Conservation (phyloP, 1,140 invertebrate genomes). For the Mylabris phalerata region DNA sequence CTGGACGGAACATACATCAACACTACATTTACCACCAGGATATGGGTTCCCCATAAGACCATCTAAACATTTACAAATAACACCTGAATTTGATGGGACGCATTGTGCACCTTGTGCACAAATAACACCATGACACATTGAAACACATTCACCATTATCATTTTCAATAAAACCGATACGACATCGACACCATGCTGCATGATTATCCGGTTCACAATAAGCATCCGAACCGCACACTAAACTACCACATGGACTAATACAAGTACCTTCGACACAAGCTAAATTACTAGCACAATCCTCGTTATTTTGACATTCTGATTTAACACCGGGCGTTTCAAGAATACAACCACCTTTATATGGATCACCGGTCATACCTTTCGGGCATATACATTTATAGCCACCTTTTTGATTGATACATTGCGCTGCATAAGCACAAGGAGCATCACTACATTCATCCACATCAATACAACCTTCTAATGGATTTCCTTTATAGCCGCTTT, state of each 20-base stretch:
- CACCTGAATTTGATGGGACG: constrained; percentile 75
- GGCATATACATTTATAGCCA: constrained; percentile 77
- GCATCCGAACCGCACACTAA: constrained; percentile 77
- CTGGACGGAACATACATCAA: constrained; percentile 70
- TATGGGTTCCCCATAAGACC: constrained; percentile 85
- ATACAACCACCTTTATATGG: constrained; percentile 76
- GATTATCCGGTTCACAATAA: constrained; percentile 79
- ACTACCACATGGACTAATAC: constrained; percentile 71
- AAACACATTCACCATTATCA: constrained; percentile 69
- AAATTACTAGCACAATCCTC: constrained; percentile 73
- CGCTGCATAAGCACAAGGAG: constrained; percentile 77
- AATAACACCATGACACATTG: constrained; percentile 70
- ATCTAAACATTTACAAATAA: constrained; percentile 80
- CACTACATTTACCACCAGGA: constrained; percentile 73
- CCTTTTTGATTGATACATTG: constrained; percentile 82
- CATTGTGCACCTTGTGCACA: constrained; percentile 81
- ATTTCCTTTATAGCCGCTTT: constrained; percentile 75
- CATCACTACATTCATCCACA: constrained; percentile 70
- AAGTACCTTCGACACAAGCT: constrained; percentile 67
- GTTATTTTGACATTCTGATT: constrained; percentile 62
- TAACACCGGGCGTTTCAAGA: constrained; percentile 36
- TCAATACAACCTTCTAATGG: constrained; percentile 75
- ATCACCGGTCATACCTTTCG: constrained; percentile 72
- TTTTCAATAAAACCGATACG: constrained; percentile 72
- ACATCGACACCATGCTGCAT: constrained; percentile 83